phyloP scores from a whole-genome alignment of 2,113 vertebrate genomes.

The Shinisaurus crocodilurus region DNA sequence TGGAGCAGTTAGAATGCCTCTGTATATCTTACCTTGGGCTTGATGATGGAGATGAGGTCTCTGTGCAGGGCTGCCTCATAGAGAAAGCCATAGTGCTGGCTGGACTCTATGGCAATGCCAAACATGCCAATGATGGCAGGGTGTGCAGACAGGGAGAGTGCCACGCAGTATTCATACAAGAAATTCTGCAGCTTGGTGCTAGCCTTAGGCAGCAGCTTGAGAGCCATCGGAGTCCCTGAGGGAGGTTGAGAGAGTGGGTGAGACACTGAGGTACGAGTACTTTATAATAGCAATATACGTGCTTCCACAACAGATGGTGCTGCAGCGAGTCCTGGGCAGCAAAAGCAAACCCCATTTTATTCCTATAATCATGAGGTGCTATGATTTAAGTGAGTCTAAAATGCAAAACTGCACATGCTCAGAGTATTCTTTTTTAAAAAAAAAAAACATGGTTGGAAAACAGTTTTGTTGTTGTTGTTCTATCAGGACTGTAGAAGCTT shows the following conservation, averaged over 20 bases:
- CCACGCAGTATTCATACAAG: slow-evolving; percentile 90
- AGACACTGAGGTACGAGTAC: background rate
- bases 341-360: too few species aligned
- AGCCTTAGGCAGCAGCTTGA: slow-evolving; percentile 88
- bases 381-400: too few species aligned
- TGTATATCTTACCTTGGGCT: slow-evolving; percentile 82
- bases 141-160: slow-evolving; percentile 85
- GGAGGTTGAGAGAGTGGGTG: background rate
- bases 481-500: too few species aligned
- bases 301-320: background rate
- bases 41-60: slow-evolving; percentile 88
- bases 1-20: background rate
- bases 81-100: slow-evolving; percentile 86
- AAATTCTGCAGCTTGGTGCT: slow-evolving; percentile 87
- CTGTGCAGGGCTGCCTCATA: slow-evolving; percentile 86
- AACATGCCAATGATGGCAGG: slow-evolving; percentile 86
- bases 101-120: slow-evolving; percentile 87
- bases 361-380: too few species aligned
- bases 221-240: slow-evolving; percentile 86
- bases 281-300: background rate
- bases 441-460: too few species aligned
- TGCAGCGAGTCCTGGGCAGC: too few species aligned
- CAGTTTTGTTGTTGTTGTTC: too few species aligned
- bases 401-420: too few species aligned
- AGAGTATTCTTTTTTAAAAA: too few species aligned